phyloP scores from a whole-genome alignment of 2,797 vertebrate species.

The Mormyrus hasselquistii region DNA sequence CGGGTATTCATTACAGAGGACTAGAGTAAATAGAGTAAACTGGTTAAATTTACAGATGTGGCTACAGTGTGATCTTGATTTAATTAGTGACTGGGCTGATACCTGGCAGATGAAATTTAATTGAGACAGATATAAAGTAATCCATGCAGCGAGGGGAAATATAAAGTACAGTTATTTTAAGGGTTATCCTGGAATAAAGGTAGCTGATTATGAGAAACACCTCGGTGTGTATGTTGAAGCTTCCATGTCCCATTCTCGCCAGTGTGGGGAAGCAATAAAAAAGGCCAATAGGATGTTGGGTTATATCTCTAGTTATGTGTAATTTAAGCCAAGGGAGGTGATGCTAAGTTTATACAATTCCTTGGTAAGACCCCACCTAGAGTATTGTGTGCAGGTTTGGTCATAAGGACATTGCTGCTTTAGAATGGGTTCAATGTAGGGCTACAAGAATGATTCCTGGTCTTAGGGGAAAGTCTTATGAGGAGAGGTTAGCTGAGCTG shows the following conservation, averaged over 20 bases:
- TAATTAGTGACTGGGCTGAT: not conserved
- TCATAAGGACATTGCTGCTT: not conserved
- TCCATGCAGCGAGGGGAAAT: not conserved
- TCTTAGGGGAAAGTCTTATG: not conserved
- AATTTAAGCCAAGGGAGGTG: not conserved
- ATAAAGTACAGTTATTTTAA: not conserved
- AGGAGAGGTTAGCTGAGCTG: not conserved
- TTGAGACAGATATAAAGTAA: not conserved
- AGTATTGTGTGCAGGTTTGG: not conserved
- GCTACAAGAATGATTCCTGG: not conserved
- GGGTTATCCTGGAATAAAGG: not conserved
- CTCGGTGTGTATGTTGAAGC: not conserved
- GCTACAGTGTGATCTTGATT: not conserved
- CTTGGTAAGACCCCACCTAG: not conserved
- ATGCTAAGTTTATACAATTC: not conserved
- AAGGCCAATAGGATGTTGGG: not conserved
- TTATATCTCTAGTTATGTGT: not conserved
- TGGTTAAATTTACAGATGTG: not conserved
- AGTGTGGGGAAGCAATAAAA: not conserved
- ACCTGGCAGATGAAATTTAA: not conserved
- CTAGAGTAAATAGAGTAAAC: not conserved
- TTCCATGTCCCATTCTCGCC: not conserved
- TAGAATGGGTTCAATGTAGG: not conserved
- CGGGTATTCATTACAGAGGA: no score
- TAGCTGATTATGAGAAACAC: not conserved